Evolutionary conservation across 2,888 invertebrate genomes (phyloP).

Genomic region (Hypolimnas misippus): DNA sequence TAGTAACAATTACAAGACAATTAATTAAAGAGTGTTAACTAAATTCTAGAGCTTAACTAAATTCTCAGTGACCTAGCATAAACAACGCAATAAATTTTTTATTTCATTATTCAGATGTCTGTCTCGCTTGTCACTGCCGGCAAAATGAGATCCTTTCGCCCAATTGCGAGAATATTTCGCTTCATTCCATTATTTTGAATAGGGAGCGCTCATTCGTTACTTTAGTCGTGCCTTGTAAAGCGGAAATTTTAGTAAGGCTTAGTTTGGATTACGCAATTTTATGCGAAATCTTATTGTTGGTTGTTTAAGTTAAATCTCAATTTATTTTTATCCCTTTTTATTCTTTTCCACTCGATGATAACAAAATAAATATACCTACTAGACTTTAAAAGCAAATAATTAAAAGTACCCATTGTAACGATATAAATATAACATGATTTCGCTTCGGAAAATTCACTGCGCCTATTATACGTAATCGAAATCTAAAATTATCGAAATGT

Average conservation of each 20-base stretch:
- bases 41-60: slow-evolving; percentile 19
- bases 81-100: slow-evolving; percentile 44
- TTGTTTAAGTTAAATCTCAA: slow-evolving; percentile 32
- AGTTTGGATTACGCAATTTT: slow-evolving; percentile 37
- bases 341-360: neutral
- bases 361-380: neutral
- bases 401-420: too few relatives aligned
- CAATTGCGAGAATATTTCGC: slow-evolving; percentile 48
- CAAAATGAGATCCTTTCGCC: slow-evolving; percentile 46
- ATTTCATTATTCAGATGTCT: slow-evolving; percentile 45
- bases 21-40: slow-evolving; percentile 14
- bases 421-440: too few relatives aligned
- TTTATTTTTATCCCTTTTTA: slow-evolving; percentile 21
- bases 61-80: slow-evolving; percentile 33
- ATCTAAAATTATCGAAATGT: too few relatives aligned
- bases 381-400: too few relatives aligned
- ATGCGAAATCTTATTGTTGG: slow-evolving; percentile 34
- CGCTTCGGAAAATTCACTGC: too few relatives aligned
- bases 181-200: slow-evolving; percentile 46
- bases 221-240: slow-evolving; percentile 44
- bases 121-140: slow-evolving; percentile 44
- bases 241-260: slow-evolving; percentile 42
- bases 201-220: slow-evolving; percentile 44
- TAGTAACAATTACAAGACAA: too few relatives aligned
- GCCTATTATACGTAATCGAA: too few relatives aligned